Evolutionary conservation across 2,888 invertebrate genomes (phyloP), one percentile per base, ranked within the genome.

Genomic region (Ochropleura leucogaster): DNA sequence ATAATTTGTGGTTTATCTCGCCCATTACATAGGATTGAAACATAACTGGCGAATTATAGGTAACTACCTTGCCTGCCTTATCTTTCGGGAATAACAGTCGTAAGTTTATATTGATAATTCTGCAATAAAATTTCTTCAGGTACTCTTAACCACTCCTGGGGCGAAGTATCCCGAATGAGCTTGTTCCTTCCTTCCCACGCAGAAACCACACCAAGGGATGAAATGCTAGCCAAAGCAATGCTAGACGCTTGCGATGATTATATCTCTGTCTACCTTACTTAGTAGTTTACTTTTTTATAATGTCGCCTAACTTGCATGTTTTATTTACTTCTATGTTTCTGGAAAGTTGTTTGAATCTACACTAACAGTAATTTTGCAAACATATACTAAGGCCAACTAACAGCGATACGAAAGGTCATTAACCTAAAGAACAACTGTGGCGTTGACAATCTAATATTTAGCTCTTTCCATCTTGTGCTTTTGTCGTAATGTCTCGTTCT

Each of bases 191-290:
- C 96, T n/a, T 89, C 91, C 4, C 96, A 96, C 86, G 92, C 93
- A 0, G 60, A 80, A 53, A 68, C n/a, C 18, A 47, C 62, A n/a
- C 87, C 85, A 0, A 68, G 72, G 8, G 86, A 86, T 42, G 85
- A 87, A 14, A 74, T 60, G 20, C 78, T 94, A 0, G 88, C 89
- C 10, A 87, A 92, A 10, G 96, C 94, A 0, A 89, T 95, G 3
- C 77, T 96, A 16, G 95, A 96, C 63, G 96, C 96, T 0, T 92
- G 94, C 57, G 96, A 96, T 59, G 96, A 96, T 72, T 96, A 96
- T 55, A 95, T 96, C 14, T 77, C 94, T 3, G 93, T 95, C 0
- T 96, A 96, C 72, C 90, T 96, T 4, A 94, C 94, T 3, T 95
- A 94, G 68, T 76, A 74, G 47, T 40, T 59, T 62, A 44, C 14